Evolutionary conservation across 2,888 invertebrate species (phyloP).

Genomic region (Caprella mutica): DNA sequence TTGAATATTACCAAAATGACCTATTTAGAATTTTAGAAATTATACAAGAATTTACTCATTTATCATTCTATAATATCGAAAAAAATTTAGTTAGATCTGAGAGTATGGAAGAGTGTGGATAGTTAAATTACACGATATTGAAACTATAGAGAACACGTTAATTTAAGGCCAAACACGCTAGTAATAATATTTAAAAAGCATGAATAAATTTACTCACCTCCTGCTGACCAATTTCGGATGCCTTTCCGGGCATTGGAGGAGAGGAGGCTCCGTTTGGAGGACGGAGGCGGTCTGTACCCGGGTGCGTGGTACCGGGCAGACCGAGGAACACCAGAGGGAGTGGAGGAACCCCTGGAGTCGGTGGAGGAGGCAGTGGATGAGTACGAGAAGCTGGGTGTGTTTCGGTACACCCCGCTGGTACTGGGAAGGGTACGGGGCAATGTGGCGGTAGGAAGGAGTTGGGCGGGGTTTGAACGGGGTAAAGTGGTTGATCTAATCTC

Average conservation of each 20-base stretch:
- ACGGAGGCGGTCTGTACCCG: conserved; percentile 24
- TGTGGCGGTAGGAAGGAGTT: conserved; percentile 30
- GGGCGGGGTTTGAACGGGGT: conserved; percentile 31
- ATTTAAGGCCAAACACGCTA: not conserved
- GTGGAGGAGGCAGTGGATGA: conserved; percentile 15
- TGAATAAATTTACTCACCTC: conserved; percentile 28
- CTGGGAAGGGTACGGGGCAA: conserved; percentile 28
- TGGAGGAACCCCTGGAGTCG: conserved; percentile 6
- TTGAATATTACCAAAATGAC: no score
- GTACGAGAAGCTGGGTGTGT: conserved; percentile 14
- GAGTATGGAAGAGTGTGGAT: not conserved
- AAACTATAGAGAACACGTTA: not conserved
- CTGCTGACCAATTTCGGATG: conserved; percentile 20
- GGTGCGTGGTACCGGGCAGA: conserved; percentile 32
- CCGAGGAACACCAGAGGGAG: conserved; percentile 13
- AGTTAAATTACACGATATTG: no score
- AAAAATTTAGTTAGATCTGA: no score
- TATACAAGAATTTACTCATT: no score
- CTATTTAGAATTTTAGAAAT: no score
- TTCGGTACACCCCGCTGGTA: conserved; percentile 16
- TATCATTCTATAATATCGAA: no score
- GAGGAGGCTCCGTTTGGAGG: conserved; percentile 25
- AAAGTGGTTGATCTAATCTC: conserved; percentile 33
- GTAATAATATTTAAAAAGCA: not conserved
- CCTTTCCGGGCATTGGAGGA: conserved; percentile 25